These are phyloP conservation scores for Melangyna quadrimaculata DNA, from an alignment of 2,888 invertebrate species.

Conservation along the genomic window DNA sequence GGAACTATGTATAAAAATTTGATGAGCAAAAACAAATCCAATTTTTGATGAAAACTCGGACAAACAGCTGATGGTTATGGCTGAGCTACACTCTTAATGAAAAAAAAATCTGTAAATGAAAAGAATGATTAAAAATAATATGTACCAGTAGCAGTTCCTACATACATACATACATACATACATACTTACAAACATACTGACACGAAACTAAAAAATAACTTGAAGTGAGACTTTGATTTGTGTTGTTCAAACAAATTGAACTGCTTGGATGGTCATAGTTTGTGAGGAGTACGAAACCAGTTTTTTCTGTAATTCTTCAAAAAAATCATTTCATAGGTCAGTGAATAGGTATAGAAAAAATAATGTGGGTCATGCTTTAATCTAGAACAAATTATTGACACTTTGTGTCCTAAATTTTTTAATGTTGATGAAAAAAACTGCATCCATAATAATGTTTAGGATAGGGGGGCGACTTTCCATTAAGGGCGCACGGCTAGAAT, in stretches of 20 bases:
- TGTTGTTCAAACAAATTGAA: background rate
- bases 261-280: background rate
- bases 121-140: background rate
- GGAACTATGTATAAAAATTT: conserved; percentile 21
- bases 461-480: too few relatives aligned
- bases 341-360: background rate
- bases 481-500: too few relatives aligned
- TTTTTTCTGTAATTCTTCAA: background rate
- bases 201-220: background rate
- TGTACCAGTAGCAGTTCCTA: too few relatives aligned
- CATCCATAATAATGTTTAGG: too few relatives aligned
- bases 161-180: too few relatives aligned
- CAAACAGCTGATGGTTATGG: conserved; percentile 15
- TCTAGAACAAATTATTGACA: background rate
- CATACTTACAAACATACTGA: too few relatives aligned
- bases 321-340: background rate
- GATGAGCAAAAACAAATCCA: conserved; percentile 16
- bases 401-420: too few relatives aligned
- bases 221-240: background rate
- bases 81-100: background rate
- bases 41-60: conserved; percentile 44
- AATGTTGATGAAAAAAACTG: too few relatives aligned
- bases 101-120: background rate
- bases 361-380: background rate
- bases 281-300: too few relatives aligned